Conservation (phyloP, 2,113 vertebrate species). For the Phalacrocorax brasilianus region DNA sequence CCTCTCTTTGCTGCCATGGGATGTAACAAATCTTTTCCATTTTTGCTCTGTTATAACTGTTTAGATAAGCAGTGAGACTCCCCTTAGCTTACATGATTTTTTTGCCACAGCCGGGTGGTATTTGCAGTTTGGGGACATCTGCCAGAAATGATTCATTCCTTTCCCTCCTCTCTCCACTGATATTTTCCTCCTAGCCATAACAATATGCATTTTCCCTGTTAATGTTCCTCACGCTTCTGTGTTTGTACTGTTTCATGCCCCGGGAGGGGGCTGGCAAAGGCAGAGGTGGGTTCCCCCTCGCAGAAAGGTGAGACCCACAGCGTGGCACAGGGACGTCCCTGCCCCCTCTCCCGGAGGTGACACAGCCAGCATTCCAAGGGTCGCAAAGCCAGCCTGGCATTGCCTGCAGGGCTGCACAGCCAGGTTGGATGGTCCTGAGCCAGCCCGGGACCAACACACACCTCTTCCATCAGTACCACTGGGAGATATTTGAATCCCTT, state of each 20-base stretch:
- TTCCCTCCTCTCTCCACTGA: neutral
- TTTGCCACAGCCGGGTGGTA: neutral
- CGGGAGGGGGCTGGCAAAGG: neutral
- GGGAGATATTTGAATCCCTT: neutral
- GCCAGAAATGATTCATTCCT: slow-evolving; percentile 23
- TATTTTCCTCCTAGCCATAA: neutral
- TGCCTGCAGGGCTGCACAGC: neutral
- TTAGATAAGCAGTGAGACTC: neutral
- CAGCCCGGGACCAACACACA: neutral
- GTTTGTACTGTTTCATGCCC: neutral
- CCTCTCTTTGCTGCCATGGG: neutral
- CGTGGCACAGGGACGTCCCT: fast-evolving
- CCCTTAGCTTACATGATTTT: neutral
- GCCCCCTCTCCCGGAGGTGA: neutral
- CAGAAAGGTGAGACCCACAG: neutral
- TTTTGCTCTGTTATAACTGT: neutral
- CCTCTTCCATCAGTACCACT: neutral
- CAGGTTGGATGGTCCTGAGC: neutral
- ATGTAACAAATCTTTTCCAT: neutral
- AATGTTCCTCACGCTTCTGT: neutral
- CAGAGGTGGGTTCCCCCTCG: neutral
- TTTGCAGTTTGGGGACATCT: neutral
- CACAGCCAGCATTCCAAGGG: neutral
- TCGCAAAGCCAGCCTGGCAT: neutral
- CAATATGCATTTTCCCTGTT: neutral